Percentiles rank a stretch among this genome's conserved stretches.
These are phyloP conservation scores for Enteromius radiatus DNA, from an alignment of 2,797 vertebrate species.

Conservation along the genomic window DNA sequence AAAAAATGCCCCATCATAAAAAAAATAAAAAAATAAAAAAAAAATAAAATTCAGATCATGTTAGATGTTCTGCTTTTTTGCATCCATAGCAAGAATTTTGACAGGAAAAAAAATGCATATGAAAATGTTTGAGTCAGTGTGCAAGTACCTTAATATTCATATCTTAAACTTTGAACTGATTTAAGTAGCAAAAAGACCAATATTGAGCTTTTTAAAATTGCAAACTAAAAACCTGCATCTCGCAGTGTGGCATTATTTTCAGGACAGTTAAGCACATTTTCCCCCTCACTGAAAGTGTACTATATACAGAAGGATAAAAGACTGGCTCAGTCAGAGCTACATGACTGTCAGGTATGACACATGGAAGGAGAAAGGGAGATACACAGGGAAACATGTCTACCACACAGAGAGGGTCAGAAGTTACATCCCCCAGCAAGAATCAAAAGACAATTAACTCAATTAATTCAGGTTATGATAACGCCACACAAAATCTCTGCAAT, in stretches of 20 bases:
- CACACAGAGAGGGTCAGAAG: slow-evolving; percentile 3
- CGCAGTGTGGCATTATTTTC: not conserved
- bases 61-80: no score
- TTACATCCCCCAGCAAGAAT: not conserved
- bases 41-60: no score
- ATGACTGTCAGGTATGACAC: not conserved
- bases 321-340: not conserved
- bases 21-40: no score
- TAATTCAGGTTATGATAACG: slow-evolving; percentile 17
- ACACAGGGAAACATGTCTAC: not conserved
- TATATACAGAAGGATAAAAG: not conserved
- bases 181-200: not conserved
- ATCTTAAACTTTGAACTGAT: not conserved
- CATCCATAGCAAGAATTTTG: no score
- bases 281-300: not conserved
- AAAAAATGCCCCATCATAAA: no score
- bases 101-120: no score
- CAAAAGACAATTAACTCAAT: slow-evolving; percentile 30
- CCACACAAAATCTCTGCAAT: slow-evolving; percentile 6
- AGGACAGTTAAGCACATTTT: not conserved
- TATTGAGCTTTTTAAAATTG: not conserved
- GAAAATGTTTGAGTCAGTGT: no score
- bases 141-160: not conserved
- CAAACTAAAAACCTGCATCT: not conserved
- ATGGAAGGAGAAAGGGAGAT: not conserved